Base-by-base conservation (phyloP, 2,888 invertebrate species). In the Phortica okadai region DNA sequence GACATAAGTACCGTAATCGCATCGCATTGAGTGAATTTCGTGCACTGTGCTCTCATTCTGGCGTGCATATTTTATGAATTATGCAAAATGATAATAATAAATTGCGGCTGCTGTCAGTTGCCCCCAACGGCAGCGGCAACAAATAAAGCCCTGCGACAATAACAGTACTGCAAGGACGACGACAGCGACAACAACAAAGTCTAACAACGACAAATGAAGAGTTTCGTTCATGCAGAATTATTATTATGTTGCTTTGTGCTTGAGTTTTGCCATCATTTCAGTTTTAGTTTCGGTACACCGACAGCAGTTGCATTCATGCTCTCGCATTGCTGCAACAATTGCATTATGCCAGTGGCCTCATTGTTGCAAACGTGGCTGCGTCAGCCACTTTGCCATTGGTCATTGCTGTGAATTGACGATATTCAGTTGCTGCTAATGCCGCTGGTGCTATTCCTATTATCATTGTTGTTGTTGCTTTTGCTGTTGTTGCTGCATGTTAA, bases 1-100 rank as follows among this genome's bases (percentile, higher is more conserved):
- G 62, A 62, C 25, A 21, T 62, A 21, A 25, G 10, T 62, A 25
- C 25, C 62, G 62, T 62, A 62, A 62, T 62, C 33, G 62, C 25
- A 62, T 25, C 62, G 21, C n/a, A 21, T 62, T 62, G 62, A 62
- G 62, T 62, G 62, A 62, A 62, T 67, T 42, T 45, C 44, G 45
- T 44, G 54, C n/a, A 5, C 33, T 54, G 25, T 14, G 33, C 54
- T 3, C 21, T 25, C 33, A 64, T 8, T n/a, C 10, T 41, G 14
- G 7, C 25, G 42, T 62, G 64, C 73, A 77, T 77, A 81, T 78
- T 78, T 75, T 75, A 79, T 83, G 79, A 80, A 78, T 82, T 80
- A 83, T 81, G 77, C 78, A 76, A 82, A 82, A 79, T 80, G 78
- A 80, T 84, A 79, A 79, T 80, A 82, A 88, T 86, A 86, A 86